Evolutionary conservation across 1,140 invertebrate species (phyloP).

Genomic region (Calliopsis andreniformis): DNA sequence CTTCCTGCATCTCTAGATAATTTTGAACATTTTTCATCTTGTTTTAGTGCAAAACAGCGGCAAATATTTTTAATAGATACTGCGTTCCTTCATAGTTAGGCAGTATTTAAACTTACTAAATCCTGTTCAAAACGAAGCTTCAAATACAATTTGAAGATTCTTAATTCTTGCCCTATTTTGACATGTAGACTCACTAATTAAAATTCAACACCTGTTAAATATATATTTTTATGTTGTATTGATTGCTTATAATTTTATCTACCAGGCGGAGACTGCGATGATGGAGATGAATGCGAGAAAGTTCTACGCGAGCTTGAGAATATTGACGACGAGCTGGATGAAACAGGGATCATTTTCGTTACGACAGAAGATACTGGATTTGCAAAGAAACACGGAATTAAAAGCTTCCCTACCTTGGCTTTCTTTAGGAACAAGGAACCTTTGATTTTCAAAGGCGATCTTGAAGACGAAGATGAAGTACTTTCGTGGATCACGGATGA

Average conservation of each 20-base stretch:
- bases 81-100: too few species aligned
- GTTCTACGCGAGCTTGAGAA: constrained; percentile 94
- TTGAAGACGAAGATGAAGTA: constrained; percentile 95
- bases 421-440: constrained; percentile 96
- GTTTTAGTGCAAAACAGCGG: too few species aligned
- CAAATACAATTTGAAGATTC: too few species aligned
- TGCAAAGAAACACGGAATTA: constrained; percentile 93
- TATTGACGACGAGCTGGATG: constrained; percentile 96
- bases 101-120: too few species aligned
- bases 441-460: constrained; percentile 90
- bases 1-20: too few species aligned
- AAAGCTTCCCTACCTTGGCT: constrained; percentile 91
- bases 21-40: too few species aligned
- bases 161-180: too few species aligned
- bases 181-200: too few species aligned
- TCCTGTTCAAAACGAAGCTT: too few species aligned
- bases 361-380: constrained; percentile 92
- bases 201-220: too few species aligned
- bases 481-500: constrained; percentile 95
- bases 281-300: constrained; percentile 91
- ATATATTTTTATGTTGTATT: too few species aligned
- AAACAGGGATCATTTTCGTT: constrained; percentile 96
- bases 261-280: constrained; percentile 91
- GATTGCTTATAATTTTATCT: constrained; percentile 15
- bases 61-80: too few species aligned